Conservation (phyloP, 2,797 vertebrate genomes). For the Coregonus suidteri region DNA sequence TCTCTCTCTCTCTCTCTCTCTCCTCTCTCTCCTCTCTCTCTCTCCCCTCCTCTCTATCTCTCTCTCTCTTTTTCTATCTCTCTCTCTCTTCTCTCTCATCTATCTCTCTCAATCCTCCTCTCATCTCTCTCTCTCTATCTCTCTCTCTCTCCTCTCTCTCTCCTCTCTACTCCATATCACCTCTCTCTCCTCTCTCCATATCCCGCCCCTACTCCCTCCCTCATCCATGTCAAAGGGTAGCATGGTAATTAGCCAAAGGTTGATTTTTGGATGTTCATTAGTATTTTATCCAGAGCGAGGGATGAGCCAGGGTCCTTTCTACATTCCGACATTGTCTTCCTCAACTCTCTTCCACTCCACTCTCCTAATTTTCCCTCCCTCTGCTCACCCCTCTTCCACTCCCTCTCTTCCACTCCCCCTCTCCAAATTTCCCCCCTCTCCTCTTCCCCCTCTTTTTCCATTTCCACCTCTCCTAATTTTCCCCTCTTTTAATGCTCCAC, state of each 20-base stretch:
- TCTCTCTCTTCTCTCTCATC: background rate
- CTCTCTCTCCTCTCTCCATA: background rate
- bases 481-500: no score
- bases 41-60: no score
- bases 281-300: conserved; percentile 55
- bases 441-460: background rate
- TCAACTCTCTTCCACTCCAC: no score
- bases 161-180: no score
- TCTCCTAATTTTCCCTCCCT: no score
- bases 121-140: background rate
- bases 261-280: conserved; percentile 70
- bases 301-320: conserved; percentile 55
- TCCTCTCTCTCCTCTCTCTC: background rate
- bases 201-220: background rate
- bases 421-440: no score
- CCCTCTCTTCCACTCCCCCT: background rate
- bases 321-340: conserved; percentile 54
- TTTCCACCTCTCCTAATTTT: no score
- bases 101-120: background rate
- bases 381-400: no score
- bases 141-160: background rate
- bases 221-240: conserved; percentile 64
- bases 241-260: conserved; percentile 71
- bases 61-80: background rate
- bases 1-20: conserved; percentile 11